These are phyloP conservation scores for Chrysomela aeneicollis DNA, from an alignment of 2,888 invertebrate genomes.

Conservation along the genomic window DNA sequence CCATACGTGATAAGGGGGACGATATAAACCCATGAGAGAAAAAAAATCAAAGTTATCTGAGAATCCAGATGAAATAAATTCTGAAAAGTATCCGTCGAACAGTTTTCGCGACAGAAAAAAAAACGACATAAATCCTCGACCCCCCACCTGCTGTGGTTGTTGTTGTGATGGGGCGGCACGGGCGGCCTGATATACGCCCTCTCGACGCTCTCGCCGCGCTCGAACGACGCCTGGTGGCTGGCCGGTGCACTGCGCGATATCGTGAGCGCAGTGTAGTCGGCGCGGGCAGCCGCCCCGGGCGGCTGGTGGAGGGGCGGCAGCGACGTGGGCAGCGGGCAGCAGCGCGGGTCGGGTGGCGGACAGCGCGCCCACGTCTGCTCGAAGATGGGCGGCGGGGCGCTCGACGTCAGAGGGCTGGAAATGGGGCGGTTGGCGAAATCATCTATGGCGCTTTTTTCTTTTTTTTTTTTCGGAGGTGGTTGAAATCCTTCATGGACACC, in stretches of 20 bases:
- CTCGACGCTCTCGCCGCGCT: constrained; percentile 59
- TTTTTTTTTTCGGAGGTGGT: too few relatives aligned
- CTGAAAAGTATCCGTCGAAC: too few relatives aligned
- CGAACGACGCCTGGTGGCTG: constrained; percentile 61
- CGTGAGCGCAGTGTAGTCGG: constrained; percentile 58
- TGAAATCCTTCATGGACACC: too few relatives aligned
- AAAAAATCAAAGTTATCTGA: too few relatives aligned
- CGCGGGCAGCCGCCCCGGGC: constrained; percentile 44
- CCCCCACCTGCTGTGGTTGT: constrained; percentile 46
- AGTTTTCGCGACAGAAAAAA: too few relatives aligned
- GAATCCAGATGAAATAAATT: too few relatives aligned
- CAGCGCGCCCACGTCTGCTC: constrained; percentile 62
- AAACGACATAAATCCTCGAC: too few relatives aligned
- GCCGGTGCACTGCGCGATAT: constrained; percentile 61
- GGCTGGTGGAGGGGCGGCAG: too few relatives aligned
- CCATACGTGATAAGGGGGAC: too few relatives aligned
- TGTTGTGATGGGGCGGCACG: constrained; percentile 38
- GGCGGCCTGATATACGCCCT: constrained; percentile 45
- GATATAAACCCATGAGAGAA: too few relatives aligned
- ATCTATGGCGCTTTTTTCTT: neutral
- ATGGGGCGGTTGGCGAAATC: neutral
- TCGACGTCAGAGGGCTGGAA: constrained; percentile 64
- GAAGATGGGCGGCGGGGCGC: constrained; percentile 63
- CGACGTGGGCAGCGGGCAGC: constrained; percentile 54
- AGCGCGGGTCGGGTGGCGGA: constrained; percentile 44